These are phyloP conservation scores for Oryzias celebensis DNA, from an alignment of 2,113 vertebrate species.

Conservation along the genomic window DNA sequence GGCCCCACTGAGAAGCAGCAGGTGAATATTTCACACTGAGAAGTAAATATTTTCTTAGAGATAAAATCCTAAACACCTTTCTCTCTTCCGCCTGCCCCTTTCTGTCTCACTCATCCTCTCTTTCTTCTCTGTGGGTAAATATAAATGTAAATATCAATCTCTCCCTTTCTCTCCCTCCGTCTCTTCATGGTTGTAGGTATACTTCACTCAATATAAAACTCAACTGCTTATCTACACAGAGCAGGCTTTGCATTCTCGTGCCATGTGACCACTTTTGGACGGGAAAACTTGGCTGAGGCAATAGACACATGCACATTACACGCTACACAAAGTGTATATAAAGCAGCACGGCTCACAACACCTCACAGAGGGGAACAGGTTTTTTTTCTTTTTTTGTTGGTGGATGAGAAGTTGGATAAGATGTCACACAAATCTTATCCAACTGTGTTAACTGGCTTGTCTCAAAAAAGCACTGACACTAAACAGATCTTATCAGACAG, in stretches of 20 bases:
- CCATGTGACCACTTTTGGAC: slow-evolving; percentile 26
- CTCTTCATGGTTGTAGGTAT: slow-evolving; percentile 54
- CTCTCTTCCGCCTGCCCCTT: slow-evolving; percentile 28
- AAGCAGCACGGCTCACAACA: slow-evolving; percentile 14
- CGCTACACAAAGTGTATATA: slow-evolving; percentile 9
- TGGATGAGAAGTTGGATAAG: slow-evolving; percentile 12
- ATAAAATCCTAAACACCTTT: slow-evolving; percentile 59
- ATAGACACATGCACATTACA: slow-evolving; percentile 13
- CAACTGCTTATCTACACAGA: slow-evolving; percentile 69
- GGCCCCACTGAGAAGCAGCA: slow-evolving; percentile 43
- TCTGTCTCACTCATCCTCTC: slow-evolving; percentile 16
- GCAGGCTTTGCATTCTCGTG: slow-evolving; percentile 40
- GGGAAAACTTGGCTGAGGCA: slow-evolving; percentile 13
- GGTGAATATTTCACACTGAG: slow-evolving; percentile 49
- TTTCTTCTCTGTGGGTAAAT: slow-evolving; percentile 49
- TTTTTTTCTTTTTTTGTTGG: background rate
- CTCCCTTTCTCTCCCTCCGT: slow-evolving; percentile 28
- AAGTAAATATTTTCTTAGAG: slow-evolving; percentile 71
- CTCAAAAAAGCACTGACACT: slow-evolving; percentile 39
- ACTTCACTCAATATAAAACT: slow-evolving; percentile 52
- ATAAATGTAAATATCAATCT: slow-evolving; percentile 49
- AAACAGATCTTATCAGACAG: slow-evolving; percentile 57
- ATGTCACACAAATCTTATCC: slow-evolving; percentile 19
- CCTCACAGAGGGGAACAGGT: slow-evolving; percentile 24
- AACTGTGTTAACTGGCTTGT: slow-evolving; percentile 47